Base-by-base conservation (phyloP, 2,888 invertebrate species). In the Brenthis daphne region DNA sequence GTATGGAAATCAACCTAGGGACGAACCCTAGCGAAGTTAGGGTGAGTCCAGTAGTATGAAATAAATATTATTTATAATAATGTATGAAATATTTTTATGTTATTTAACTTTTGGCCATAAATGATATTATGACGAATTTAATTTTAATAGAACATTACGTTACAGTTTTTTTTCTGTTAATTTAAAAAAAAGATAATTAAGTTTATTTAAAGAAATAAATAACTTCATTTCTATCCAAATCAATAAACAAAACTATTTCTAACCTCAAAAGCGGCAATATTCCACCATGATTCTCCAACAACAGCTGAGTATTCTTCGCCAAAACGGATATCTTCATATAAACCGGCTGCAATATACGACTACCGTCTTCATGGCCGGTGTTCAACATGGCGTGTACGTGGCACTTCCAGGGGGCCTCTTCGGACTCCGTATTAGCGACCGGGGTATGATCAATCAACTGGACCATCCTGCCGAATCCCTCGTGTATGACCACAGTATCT, bases 221-320 rank as follows among this genome's bases (percentile, higher is more conserved):
- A 37, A 37, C 33, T 12, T 11, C 4, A 37, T 14, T 14, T 2
- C 56, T 55, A 33, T 6, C 37, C 5, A 11, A 14, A 43, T 8
- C 6, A 20, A 37, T 12, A 20, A 20, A 20, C 20, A 20, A 33
- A 50, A 6, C 5, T 13, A 8, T n/a, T 8, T 50, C 77, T 84
- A 82, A 97, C 97, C 97, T 97, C 77, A 96, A 94, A 69, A 98
- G 86, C 0, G 97, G 97, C 83, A 98, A 85, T 70, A 94, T 94
- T 50, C 97, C 97, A 78, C 95, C 94, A 83, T 98, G 98, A 24
- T 94, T 94, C 72, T 95, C 94, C 70, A 98, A 82, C 76, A 98
- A 86, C 61, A 94, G 88, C 77, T 95, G 94, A 67, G 96, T 93
- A 76, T 96, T 95, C 43, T 93, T 89, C 1, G 94, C 90, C 73